Conservation (phyloP, 2,888 invertebrate species). For the Drosophila flavopinicola region DNA sequence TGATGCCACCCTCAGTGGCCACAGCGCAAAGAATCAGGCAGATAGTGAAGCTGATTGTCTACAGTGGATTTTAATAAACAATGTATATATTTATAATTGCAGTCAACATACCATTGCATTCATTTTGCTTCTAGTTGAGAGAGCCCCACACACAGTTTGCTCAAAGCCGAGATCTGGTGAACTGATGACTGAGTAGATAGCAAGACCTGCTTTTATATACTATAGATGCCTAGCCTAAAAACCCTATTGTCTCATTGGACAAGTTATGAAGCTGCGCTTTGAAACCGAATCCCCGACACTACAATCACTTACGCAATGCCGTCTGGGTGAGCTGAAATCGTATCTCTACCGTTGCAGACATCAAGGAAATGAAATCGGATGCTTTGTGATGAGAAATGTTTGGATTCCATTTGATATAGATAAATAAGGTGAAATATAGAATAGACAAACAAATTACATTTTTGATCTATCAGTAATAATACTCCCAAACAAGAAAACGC, state of each 20-base stretch:
- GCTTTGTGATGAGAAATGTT: not conserved
- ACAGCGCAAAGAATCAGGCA: slow-evolving; percentile 53
- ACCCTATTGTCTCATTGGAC: slow-evolving; percentile 67
- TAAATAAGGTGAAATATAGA: not conserved
- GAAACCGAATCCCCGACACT: slow-evolving; percentile 53
- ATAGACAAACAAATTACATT: slow-evolving; percentile 1
- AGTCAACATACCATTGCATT: slow-evolving; percentile 46
- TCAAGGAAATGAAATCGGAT: slow-evolving; percentile 70
- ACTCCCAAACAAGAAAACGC: not conserved
- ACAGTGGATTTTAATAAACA: not conserved
- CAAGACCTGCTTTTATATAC: slow-evolving; percentile 57
- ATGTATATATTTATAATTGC: not conserved
- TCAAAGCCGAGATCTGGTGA: slow-evolving; percentile 30
- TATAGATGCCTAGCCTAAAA: slow-evolving; percentile 9
- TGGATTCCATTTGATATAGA: too few relatives aligned
- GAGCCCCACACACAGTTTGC: slow-evolving; percentile 9
- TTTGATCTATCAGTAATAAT: too few relatives aligned
- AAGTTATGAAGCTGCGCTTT: slow-evolving; percentile 35
- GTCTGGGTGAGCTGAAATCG: slow-evolving; percentile 22
- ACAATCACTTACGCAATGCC: slow-evolving; percentile 54
- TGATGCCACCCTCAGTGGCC: slow-evolving; percentile 58
- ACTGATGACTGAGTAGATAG: slow-evolving; percentile 55
- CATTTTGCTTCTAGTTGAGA: slow-evolving; percentile 43
- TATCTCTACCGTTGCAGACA: slow-evolving; percentile 26
- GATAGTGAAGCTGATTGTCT: slow-evolving; percentile 59